These are phyloP conservation scores for Mimachlamys varia DNA, from an alignment of 2,888 invertebrate species.

Conservation along the genomic window DNA sequence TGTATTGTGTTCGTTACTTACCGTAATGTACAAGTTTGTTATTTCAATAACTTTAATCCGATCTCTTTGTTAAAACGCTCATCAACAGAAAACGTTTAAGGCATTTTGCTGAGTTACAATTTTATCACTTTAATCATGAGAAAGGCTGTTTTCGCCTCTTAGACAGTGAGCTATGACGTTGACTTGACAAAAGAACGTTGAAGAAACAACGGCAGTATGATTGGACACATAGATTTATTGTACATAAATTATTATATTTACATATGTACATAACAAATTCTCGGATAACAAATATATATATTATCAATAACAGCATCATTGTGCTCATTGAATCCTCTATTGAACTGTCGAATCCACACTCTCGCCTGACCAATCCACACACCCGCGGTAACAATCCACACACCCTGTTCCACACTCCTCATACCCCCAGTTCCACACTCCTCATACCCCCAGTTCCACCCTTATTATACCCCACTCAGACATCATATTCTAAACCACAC, in stretches of 20 bases:
- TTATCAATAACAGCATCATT: slow-evolving; percentile 1
- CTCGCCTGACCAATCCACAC: neutral
- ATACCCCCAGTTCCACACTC: neutral
- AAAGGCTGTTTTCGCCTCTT: too few relatives aligned
- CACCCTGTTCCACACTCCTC: neutral
- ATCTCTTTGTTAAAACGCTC: too few relatives aligned
- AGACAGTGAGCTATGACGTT: too few relatives aligned
- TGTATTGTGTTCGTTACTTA: too few relatives aligned
- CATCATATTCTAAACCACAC: too few relatives aligned
- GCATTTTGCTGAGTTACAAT: too few relatives aligned
- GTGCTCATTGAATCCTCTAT: neutral
- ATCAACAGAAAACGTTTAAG: too few relatives aligned
- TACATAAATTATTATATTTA: slow-evolving; percentile 32
- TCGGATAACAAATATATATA: slow-evolving; percentile 32
- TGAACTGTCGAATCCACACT: neutral
- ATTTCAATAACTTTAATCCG: too few relatives aligned
- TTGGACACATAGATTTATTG: slow-evolving; percentile 32
- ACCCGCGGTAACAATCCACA: neutral
- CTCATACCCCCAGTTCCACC: neutral
- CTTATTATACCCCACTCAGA: neutral
- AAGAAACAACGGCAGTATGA: neutral
- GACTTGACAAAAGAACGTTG: too few relatives aligned
- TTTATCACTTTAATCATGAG: too few relatives aligned
- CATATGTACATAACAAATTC: slow-evolving; percentile 30
- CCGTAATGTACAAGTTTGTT: too few relatives aligned